Base-by-base conservation (phyloP, 2,888 invertebrate genomes). In the Drosophila histrio region DNA sequence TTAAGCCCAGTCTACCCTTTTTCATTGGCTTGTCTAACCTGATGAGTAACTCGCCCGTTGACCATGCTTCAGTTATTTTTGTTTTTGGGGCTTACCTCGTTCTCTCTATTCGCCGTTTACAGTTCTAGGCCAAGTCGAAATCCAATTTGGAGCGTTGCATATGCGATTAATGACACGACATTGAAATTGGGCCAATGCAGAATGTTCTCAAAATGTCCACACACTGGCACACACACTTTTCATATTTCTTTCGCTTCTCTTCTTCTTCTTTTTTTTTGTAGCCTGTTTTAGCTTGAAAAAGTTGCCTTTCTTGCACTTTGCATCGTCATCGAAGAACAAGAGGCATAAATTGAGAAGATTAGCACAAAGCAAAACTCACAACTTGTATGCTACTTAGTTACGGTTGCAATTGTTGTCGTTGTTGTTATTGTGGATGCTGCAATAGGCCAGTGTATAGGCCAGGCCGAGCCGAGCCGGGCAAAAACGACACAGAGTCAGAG, bases 111-210 rank as follows among this genome's bases (percentile, higher is more conserved):
- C 34, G 32, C n/a, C 28, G 46, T 63, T 47, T 26, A 47, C 28
- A 46, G 39, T 75, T 75, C 56, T 74, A 78, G 74, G 74, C 73
- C 75, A 75, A 70, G 59, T 58, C 75, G 66, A 85, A 85, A 75
- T 85, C 70, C 82, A 81, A 76, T 79, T 79, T 60, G 64, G 63
- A 70, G 63, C 74, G 78, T 56, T 75, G 60, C 61, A 69, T 60
- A 70, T 63, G 53, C 63, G 77, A 67, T 61, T 67, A 85, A 79
- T 87, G 90, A 81, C 90, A 89, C 89, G 76, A 74, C 88, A 86
- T 90, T 75, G 46, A 63, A 89, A 90, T 82, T 90, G 88, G 89
- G 89, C 59, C 87, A 82, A 63, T 70, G 71, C 87, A 72, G 72
- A 77, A 69, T 46, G 78, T 88, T 79, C 81, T 77, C 66, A 82